These are phyloP conservation scores for Parnassius apollo DNA, from an alignment of 2,888 invertebrate genomes.

Conservation along the genomic window DNA sequence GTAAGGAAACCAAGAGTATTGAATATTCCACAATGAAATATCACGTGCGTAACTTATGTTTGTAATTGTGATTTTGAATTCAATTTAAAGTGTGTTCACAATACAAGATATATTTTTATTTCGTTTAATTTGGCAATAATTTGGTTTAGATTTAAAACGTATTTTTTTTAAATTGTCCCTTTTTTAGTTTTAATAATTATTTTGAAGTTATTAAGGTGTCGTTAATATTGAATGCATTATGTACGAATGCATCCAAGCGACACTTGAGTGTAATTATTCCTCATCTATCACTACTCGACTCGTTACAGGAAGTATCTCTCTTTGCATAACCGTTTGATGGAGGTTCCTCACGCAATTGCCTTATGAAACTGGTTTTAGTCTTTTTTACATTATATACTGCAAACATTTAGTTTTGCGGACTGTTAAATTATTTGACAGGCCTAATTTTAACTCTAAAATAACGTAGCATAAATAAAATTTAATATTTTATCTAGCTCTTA, in stretches of 20 bases:
- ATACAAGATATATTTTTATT: not conserved
- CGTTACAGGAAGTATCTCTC: conserved; percentile 55
- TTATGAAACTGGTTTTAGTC: conserved; percentile 48
- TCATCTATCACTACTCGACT: conserved; percentile 37
- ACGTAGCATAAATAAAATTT: not conserved
- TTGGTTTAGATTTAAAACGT: not conserved
- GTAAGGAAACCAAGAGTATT: conserved; percentile 49
- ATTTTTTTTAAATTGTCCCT: not conserved
- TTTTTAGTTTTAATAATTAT: conserved; percentile 23
- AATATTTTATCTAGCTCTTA: not conserved
- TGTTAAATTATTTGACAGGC: conserved; percentile 28
- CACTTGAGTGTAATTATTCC: conserved; percentile 46
- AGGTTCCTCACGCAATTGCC: conserved; percentile 40
- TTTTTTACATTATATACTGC: conserved; percentile 30
- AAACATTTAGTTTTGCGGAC: conserved; percentile 4
- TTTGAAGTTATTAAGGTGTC: conserved; percentile 4
- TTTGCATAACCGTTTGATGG: conserved; percentile 53
- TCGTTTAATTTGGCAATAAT: not conserved
- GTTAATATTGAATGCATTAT: conserved; percentile 9
- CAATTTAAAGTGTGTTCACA: conserved; percentile 18
- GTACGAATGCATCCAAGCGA: conserved; percentile 35
- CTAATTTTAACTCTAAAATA: conserved; percentile 14
- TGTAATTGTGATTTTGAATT: conserved; percentile 37
- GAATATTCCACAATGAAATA: conserved; percentile 64
- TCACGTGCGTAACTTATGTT: conserved; percentile 66